These are phyloP conservation scores for Gambusia holbrooki DNA, from an alignment of 2,113 vertebrate species.

Conservation along the genomic window DNA sequence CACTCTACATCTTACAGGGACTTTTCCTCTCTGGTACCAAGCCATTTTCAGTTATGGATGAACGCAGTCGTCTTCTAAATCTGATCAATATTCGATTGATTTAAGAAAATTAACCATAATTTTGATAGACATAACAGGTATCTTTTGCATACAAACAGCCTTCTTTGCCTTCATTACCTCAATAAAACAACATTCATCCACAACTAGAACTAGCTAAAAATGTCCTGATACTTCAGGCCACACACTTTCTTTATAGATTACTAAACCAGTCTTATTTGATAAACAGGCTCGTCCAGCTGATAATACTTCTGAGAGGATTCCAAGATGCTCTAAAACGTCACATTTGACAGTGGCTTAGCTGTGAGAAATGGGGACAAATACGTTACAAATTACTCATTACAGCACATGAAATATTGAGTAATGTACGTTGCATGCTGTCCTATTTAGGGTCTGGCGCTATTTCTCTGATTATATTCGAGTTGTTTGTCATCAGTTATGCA, in stretches of 20 bases:
- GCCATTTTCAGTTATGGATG: not conserved
- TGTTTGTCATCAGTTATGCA: constrained; percentile 33
- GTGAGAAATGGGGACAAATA: not conserved
- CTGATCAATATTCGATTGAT: not conserved
- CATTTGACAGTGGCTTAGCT: not conserved
- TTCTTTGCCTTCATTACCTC: not conserved
- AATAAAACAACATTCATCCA: not conserved
- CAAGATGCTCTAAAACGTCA: not conserved
- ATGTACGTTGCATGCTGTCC: not conserved
- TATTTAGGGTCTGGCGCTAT: constrained; percentile 11
- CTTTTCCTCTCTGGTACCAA: not conserved
- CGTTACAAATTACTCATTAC: not conserved
- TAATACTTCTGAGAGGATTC: not conserved
- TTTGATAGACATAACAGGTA: not conserved
- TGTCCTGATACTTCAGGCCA: not conserved
- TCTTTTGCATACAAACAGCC: not conserved
- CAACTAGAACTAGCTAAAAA: not conserved
- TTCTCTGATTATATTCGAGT: constrained; percentile 20
- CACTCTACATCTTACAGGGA: not conserved
- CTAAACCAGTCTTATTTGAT: not conserved
- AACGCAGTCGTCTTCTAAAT: not conserved
- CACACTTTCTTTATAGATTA: not conserved
- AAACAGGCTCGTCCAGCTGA: not conserved
- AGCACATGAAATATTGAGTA: not conserved
- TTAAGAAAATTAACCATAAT: not conserved